Evolutionary conservation across 1,140 invertebrate genomes (phyloP).

Genomic region (Druon quercuslanigerum): DNA sequence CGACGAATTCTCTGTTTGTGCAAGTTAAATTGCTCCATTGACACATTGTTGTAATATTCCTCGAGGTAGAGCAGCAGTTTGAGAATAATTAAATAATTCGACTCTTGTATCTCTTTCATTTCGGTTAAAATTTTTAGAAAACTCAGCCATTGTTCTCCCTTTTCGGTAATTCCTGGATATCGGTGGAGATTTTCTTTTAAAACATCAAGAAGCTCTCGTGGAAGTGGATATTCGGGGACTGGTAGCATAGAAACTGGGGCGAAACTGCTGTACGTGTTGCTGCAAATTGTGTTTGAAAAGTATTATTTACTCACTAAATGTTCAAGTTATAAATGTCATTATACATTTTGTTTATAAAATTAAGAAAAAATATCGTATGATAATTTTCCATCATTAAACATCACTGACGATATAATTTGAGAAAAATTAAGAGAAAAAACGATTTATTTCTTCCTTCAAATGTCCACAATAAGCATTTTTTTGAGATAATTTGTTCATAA

Average conservation of each 20-base stretch:
- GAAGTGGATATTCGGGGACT: conserved; percentile 3
- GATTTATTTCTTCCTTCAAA: too few species aligned
- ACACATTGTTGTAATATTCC: conserved; percentile 12
- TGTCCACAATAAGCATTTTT: too few species aligned
- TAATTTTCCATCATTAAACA: too few species aligned
- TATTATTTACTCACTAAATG: neutral
- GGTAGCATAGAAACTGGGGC: neutral
- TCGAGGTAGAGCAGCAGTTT: conserved; percentile 13
- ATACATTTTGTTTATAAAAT: too few species aligned
- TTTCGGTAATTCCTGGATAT: conserved; percentile 1
- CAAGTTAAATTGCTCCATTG: conserved; percentile 5
- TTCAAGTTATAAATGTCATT: too few species aligned
- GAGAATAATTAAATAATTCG: conserved; percentile 6
- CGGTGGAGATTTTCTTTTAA: neutral
- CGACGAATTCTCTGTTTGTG: neutral
- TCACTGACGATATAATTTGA: too few species aligned
- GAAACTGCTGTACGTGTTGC: neutral
- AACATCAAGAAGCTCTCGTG: neutral
- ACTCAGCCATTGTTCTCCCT: neutral
- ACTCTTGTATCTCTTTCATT: neutral
- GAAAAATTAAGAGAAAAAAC: too few species aligned
- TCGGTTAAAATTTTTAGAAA: neutral
- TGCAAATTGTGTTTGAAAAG: neutral
- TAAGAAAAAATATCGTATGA: too few species aligned
- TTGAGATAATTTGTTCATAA: too few species aligned